Conservation (phyloP, 2,888 invertebrate genomes). For the Tolmerus cingulatus region DNA sequence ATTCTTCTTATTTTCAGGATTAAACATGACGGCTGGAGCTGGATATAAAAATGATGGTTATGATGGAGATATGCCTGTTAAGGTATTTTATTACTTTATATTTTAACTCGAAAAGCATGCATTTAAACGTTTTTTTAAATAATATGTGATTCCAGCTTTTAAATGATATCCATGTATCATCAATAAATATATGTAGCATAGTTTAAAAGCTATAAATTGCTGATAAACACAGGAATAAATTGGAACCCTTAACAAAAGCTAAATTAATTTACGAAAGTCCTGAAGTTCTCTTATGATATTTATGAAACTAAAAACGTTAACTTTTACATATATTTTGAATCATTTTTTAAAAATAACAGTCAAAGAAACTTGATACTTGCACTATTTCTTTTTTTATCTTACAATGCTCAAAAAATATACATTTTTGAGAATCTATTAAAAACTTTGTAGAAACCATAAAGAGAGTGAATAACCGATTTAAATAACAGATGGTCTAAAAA, state of each 20-base stretch:
- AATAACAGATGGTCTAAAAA: not conserved
- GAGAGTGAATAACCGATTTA: not conserved
- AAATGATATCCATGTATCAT: too few relatives aligned
- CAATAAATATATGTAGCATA: too few relatives aligned
- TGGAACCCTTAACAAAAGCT: too few relatives aligned
- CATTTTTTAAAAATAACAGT: not conserved
- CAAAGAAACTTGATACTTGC: too few relatives aligned
- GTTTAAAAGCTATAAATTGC: too few relatives aligned
- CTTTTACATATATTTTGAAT: too few relatives aligned
- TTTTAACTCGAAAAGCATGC: not conserved
- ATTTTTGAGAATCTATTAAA: not conserved
- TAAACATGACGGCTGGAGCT: conserved; percentile 50
- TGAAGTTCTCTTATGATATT: too few relatives aligned
- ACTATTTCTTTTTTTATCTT: not conserved
- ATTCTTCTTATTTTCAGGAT: not conserved
- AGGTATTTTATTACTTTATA: conserved; percentile 53
- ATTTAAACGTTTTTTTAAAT: too few relatives aligned
- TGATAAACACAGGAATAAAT: too few relatives aligned
- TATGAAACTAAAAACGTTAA: too few relatives aligned
- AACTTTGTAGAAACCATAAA: not conserved
- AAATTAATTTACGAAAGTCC: too few relatives aligned
- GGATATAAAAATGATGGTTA: conserved; percentile 61
- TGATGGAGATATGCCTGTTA: conserved; percentile 62
- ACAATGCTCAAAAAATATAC: not conserved
- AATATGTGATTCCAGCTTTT: too few relatives aligned